Percentiles rank a stretch among this genome's conserved stretches.
These are phyloP conservation scores for Alitta virens DNA, from an alignment of 2,888 invertebrate genomes.

Conservation along the genomic window DNA sequence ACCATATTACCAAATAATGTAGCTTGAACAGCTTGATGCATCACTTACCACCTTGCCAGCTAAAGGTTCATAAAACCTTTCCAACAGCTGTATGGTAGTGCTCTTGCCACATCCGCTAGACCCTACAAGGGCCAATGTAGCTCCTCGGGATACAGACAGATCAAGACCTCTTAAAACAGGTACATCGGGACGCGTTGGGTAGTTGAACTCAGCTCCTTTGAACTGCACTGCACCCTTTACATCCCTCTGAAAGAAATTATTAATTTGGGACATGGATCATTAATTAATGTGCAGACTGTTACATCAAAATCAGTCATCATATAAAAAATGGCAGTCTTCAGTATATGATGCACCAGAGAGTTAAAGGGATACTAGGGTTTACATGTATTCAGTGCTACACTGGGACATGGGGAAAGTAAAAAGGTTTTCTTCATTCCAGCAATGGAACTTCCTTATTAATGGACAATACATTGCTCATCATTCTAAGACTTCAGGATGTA, in stretches of 20 bases:
- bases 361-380: background rate
- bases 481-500: too few relatives aligned
- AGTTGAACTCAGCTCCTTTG: constrained; percentile 38
- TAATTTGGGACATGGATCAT: too few relatives aligned
- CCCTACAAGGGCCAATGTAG: constrained; percentile 54
- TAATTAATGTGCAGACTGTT: too few relatives aligned
- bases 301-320: too few relatives aligned
- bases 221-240: constrained; percentile 27
- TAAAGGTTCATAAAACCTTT: constrained; percentile 54
- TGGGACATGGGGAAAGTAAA: too few relatives aligned
- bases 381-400: background rate
- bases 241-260: constrained; percentile 14
- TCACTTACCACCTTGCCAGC: constrained; percentile 44
- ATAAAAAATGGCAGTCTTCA: too few relatives aligned
- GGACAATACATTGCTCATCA: too few relatives aligned
- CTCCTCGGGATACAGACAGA: constrained; percentile 54
- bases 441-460: too few relatives aligned
- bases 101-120: constrained; percentile 55
- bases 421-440: too few relatives aligned
- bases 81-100: constrained; percentile 50
- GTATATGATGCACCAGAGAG: too few relatives aligned
- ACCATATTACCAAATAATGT: too few relatives aligned
- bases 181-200: constrained; percentile 48
- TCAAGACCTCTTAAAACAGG: constrained; percentile 50
- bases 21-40: too few relatives aligned